Evolutionary conservation across 2,888 invertebrate species (phyloP), one percentile per base, ranked within the genome.

Genomic region (Tenodera sinensis): DNA sequence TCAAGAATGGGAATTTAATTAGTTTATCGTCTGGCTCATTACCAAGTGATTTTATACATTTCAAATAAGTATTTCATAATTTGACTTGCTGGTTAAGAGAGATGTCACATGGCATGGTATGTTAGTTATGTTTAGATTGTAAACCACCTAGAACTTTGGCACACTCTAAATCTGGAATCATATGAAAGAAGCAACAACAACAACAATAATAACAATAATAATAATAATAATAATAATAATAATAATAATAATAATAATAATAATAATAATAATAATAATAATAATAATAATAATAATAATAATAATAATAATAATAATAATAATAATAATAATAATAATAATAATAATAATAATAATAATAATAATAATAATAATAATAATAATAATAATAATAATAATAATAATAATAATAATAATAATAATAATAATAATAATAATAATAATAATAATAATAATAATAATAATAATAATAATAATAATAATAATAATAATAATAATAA

Each of bases 401-500:
- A 82, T 27, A 82, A 82, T 27, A 86, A 54, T 54, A 89, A 91
- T 1, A 92, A 92, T 89, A 90, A 88, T 83, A 88, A 90, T 91
- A 91, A 88, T 81, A 91, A 91, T 28, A 92, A 92, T 83, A 91
- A 90, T 54, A 89, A 34, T 84, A 89, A 89, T 81, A 91, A 90
- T 71, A 87, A 89, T 91, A 91, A 91, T 91, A 92, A 92, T 91
- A 91, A 92, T 91, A 92, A 92, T 92, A 92, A 89, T 92, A 93
- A 92, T 91, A 93, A 92, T 91, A 91, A 92, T 85, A 91, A 90
- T 89, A 91, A 91, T 89, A 90, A 90, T 88, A 89, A 89, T 93
- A 93, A 93, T 93, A 42, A 92, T 93, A 34, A 92, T 92, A 89
- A 93, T 92, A 28, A 93, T 93, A 92, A 93, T 86, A 85, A 83